Conservation (phyloP, 2,888 invertebrate species). For the Priocnemis perturbator region DNA sequence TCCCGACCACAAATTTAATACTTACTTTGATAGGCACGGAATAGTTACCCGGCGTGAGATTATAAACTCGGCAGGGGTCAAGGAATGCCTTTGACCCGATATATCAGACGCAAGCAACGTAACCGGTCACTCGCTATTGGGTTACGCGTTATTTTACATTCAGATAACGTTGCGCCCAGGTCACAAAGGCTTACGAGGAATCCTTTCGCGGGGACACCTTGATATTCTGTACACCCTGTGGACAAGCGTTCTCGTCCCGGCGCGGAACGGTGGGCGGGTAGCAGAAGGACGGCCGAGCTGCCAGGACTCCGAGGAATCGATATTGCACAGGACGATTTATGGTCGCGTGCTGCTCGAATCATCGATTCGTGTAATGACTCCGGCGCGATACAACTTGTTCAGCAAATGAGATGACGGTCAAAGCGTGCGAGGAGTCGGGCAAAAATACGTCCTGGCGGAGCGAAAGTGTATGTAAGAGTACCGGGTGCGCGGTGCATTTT, state of each 20-base stretch:
- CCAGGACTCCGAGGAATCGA: constrained; percentile 41
- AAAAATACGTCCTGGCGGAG: background rate
- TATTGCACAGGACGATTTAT: constrained; percentile 54
- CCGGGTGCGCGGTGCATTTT: too few species aligned
- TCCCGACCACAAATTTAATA: too few species aligned
- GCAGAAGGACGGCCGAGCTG: constrained; percentile 2
- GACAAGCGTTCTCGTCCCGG: too few species aligned
- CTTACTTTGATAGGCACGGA: background rate
- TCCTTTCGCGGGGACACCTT: too few species aligned
- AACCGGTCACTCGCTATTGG: constrained; percentile 18
- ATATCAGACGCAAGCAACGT: background rate
- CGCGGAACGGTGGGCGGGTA: too few species aligned
- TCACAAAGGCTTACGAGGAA: too few species aligned
- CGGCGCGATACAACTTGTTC: constrained; percentile 28
- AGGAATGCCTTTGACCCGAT: too few species aligned
- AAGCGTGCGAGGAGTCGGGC: background rate
- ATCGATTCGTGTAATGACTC: constrained; percentile 64
- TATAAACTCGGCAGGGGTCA: too few species aligned
- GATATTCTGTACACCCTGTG: too few species aligned
- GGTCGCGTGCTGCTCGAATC: constrained; percentile 56
- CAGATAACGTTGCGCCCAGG: too few species aligned
- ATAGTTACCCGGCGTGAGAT: too few species aligned
- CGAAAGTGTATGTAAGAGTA: too few species aligned
- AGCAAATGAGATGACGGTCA: constrained; percentile 31
- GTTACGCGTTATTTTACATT: background rate